These are phyloP conservation scores for Rostratula benghalensis DNA, from an alignment of 2,113 vertebrate species.

Conservation along the genomic window DNA sequence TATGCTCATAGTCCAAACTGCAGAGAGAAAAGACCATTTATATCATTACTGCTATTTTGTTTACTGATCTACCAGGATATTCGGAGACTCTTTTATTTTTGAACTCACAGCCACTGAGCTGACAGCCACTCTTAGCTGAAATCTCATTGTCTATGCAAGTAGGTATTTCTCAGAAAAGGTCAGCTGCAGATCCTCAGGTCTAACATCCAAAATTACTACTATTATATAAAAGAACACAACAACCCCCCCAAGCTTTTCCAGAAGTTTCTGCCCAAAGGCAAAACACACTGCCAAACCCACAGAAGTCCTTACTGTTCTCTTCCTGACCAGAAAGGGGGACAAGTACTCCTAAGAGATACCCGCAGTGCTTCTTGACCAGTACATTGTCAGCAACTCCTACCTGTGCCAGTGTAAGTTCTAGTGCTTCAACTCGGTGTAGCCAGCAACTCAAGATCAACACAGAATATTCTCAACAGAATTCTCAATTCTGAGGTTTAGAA, in stretches of 20 bases:
- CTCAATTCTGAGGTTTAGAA: too few relatives aligned
- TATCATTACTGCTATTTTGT: background rate
- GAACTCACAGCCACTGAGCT: background rate
- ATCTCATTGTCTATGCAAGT: background rate
- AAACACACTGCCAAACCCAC: background rate
- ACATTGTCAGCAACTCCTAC: background rate
- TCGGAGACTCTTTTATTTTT: constrained; percentile 4
- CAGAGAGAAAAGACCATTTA: background rate
- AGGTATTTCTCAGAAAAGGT: constrained; percentile 18
- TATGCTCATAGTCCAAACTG: background rate
- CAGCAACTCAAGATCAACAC: background rate
- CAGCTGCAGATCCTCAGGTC: background rate
- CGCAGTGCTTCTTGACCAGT: background rate
- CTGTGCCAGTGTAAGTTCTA: background rate
- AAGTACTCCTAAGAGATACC: background rate
- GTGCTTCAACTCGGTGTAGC: background rate
- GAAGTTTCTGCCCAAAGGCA: background rate
- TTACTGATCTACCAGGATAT: background rate
- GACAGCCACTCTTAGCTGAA: constrained; percentile 4
- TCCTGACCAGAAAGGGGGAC: background rate
- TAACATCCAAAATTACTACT: background rate
- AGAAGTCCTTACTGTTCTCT: background rate
- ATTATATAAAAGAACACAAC: background rate
- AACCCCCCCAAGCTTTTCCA: background rate
- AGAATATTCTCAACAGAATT: background rate